Evolutionary conservation across 2,797 vertebrate genomes (phyloP).

Genomic region (Geranospiza caerulescens): DNA sequence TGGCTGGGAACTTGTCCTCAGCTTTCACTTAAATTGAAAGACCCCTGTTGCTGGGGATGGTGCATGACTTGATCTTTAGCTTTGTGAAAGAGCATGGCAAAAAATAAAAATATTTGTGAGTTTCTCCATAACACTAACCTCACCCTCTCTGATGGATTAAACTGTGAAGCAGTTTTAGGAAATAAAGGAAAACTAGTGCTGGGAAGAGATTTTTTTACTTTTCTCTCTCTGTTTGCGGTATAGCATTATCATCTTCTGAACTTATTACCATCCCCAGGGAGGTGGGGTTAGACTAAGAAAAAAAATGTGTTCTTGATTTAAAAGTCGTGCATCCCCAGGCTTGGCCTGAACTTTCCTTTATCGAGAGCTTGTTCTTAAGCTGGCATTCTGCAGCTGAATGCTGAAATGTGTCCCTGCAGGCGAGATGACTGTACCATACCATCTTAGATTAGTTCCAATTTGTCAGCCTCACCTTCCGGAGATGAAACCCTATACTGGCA

Average conservation of each 20-base stretch:
- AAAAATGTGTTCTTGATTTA: conserved; percentile 51
- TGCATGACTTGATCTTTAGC: background rate
- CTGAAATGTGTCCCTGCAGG: conserved; percentile 67
- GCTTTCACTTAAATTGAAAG: background rate
- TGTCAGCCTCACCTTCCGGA: conserved; percentile 62
- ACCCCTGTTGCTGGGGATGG: background rate
- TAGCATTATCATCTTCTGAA: conserved; percentile 31
- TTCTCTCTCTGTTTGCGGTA: background rate
- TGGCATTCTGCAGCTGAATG: conserved; percentile 59
- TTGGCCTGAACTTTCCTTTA: conserved; percentile 73
- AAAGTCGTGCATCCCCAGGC: conserved; percentile 60
- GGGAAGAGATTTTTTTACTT: background rate
- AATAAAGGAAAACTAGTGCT: background rate
- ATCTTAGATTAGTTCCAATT: conserved; percentile 69
- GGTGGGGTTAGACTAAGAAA: background rate
- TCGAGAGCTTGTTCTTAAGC: conserved; percentile 48
- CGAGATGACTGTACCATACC: conserved; percentile 51
- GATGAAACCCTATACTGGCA: conserved; percentile 25
- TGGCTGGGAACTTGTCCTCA: background rate
- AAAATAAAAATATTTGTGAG: background rate
- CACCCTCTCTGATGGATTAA: background rate
- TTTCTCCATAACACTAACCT: background rate
- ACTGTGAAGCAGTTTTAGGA: background rate
- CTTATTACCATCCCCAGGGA: conserved; percentile 3
- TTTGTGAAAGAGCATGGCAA: background rate